These are phyloP conservation scores for Dusona sp. DNA, from an alignment of 2,888 invertebrate species.

Conservation along the genomic window DNA sequence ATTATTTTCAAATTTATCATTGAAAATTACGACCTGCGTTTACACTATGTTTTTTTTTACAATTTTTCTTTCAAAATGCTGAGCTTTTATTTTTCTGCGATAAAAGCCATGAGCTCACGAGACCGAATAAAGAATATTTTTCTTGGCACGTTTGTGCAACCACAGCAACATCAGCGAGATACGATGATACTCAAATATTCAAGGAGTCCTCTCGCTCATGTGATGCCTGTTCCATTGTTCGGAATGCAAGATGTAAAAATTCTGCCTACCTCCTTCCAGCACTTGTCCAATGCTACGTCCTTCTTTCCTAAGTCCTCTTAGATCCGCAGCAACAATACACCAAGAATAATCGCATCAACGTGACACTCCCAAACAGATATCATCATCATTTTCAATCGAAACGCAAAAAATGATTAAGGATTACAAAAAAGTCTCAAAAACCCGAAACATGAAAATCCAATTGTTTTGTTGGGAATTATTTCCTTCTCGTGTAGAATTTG, in stretches of 20 bases:
- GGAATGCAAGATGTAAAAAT: constrained; percentile 50
- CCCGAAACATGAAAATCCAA: background rate
- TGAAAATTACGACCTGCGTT: background rate
- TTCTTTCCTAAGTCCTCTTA: constrained; percentile 29
- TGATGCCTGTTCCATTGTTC: constrained; percentile 56
- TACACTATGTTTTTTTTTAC: background rate
- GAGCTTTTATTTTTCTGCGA: background rate
- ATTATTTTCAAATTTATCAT: background rate
- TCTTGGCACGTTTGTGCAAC: constrained; percentile 18
- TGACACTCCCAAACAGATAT: constrained; percentile 38
- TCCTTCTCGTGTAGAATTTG: background rate
- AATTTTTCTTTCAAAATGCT: background rate
- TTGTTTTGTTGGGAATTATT: background rate
- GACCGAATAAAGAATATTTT: constrained; percentile 5
- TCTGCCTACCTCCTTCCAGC: constrained; percentile 42
- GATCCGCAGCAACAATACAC: constrained; percentile 40
- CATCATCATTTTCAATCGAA: constrained; percentile 14
- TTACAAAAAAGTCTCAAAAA: background rate
- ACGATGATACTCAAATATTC: constrained; percentile 41
- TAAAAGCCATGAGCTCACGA: background rate
- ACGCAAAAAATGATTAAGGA: constrained; percentile 4
- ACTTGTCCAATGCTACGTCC: constrained; percentile 38
- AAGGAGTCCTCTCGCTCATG: constrained; percentile 18
- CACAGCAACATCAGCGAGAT: constrained; percentile 27
- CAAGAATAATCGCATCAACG: constrained; percentile 47